Percentiles rank a stretch among this genome's conserved stretches.
Conservation (phyloP, 2,113 vertebrate species). For the Pholis gunnellus region DNA sequence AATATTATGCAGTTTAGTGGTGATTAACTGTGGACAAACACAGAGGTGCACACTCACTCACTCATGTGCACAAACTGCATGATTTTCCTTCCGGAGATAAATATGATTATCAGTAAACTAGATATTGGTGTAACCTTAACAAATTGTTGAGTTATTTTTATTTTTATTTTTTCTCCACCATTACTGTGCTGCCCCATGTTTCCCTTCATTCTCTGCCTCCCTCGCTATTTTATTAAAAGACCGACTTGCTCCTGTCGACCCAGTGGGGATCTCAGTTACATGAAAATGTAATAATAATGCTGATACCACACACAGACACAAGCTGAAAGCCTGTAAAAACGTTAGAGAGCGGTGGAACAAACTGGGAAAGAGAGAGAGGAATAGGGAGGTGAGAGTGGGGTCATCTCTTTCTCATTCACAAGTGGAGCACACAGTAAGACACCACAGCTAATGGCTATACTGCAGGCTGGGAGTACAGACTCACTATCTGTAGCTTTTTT, state of each 20-base stretch:
- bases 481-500: not conserved
- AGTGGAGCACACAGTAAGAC: not conserved
- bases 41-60: not conserved
- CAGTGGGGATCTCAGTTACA: constrained; percentile 6
- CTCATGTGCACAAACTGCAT: not conserved
- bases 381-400: not conserved
- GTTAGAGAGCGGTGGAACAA: constrained; percentile 5
- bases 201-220: not conserved
- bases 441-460: not conserved
- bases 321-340: constrained; percentile 12
- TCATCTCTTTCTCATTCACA: not conserved
- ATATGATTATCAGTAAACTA: not conserved
- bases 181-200: not conserved
- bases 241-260: not conserved
- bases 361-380: not conserved
- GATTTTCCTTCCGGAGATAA: not conserved
- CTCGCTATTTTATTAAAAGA: constrained; percentile 8
- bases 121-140: not conserved
- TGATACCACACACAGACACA: not conserved
- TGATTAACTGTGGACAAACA: not conserved
- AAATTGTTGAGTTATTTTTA: not conserved
- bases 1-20: not conserved
- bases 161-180: not conserved
- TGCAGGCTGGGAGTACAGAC: not conserved
- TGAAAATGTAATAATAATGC: constrained; percentile 24